A percentile compares a stretch with the other conserved stretches of the same genome.
phyloP scores from a whole-genome alignment of 2,113 vertebrate species.

The Herpailurus yagouaroundi region DNA sequence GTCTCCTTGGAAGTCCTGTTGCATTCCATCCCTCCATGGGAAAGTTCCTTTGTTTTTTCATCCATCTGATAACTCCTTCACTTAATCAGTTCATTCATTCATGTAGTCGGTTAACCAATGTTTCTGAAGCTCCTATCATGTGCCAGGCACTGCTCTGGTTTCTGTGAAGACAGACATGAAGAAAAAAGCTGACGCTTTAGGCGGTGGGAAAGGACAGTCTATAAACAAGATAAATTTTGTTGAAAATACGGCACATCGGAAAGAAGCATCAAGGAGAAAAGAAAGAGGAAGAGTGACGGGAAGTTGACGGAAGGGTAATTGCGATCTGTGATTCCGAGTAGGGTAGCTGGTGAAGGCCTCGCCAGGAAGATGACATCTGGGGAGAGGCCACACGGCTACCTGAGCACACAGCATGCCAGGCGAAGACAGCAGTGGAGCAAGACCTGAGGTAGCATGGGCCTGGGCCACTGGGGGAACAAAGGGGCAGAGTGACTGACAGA shows the following conservation, averaged over 20 bases:
- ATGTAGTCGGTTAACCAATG: background rate
- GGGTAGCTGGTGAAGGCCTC: background rate
- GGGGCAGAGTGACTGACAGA: background rate
- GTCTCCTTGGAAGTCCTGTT: background rate
- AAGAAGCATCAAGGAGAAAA: background rate
- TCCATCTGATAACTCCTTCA: background rate
- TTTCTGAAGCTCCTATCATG: background rate
- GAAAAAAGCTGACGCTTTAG: background rate
- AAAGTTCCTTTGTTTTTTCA: background rate
- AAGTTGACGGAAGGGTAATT: background rate
- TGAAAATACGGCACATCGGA: background rate
- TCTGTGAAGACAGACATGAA: background rate
- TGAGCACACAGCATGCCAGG: background rate
- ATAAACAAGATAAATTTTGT: background rate
- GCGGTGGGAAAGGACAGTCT: background rate
- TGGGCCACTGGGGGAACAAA: background rate
- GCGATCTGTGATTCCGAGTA: too few relatives aligned
- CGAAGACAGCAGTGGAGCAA: background rate
- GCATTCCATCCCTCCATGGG: background rate
- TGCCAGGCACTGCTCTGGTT: background rate
- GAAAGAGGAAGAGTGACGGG: background rate
- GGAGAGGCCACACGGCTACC: background rate
- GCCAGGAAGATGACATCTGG: background rate
- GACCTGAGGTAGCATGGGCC: too few relatives aligned
- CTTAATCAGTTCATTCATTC: background rate